Evolutionary conservation across 2,797 vertebrate species (phyloP).

Genomic region (Lacerta viridis): DNA sequence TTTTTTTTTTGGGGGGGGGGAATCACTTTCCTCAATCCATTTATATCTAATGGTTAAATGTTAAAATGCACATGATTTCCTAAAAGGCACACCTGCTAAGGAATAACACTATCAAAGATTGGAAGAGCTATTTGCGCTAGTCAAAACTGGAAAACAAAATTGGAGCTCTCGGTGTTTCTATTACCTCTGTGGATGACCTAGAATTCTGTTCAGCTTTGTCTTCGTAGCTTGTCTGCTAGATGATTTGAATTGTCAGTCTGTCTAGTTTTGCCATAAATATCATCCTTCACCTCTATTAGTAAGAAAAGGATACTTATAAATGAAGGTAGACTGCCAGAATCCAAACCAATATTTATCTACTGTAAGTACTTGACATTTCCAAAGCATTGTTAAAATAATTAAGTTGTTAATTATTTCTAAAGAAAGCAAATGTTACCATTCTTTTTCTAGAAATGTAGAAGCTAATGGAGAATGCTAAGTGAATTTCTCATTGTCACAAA

Average conservation of each 20-base stretch:
- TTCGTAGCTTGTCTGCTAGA: not conserved
- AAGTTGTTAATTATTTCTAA: conserved; percentile 6
- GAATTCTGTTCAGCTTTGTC: not conserved
- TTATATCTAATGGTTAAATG: not conserved
- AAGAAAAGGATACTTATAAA: not conserved
- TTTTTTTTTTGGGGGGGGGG: not conserved
- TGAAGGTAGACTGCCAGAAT: not conserved
- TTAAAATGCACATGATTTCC: not conserved
- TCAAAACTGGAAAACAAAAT: not conserved
- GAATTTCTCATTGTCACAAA: not conserved
- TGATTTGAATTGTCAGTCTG: not conserved
- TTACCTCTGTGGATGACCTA: not conserved
- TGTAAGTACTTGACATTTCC: conserved; percentile 19
- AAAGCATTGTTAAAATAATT: conserved; percentile 18
- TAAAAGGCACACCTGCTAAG: not conserved
- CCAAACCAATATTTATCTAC: not conserved
- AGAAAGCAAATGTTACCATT: not conserved
- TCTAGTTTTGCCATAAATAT: not conserved
- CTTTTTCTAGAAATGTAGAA: conserved; percentile 10
- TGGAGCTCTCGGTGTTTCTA: not conserved
- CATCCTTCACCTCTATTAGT: not conserved
- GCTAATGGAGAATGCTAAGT: conserved; percentile 7
- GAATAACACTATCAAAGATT: not conserved
- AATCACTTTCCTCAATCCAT: not conserved
- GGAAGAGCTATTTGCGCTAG: too few species aligned